phyloP scores from a whole-genome alignment of 2,113 vertebrate species.

The Vidua chalybeata region DNA sequence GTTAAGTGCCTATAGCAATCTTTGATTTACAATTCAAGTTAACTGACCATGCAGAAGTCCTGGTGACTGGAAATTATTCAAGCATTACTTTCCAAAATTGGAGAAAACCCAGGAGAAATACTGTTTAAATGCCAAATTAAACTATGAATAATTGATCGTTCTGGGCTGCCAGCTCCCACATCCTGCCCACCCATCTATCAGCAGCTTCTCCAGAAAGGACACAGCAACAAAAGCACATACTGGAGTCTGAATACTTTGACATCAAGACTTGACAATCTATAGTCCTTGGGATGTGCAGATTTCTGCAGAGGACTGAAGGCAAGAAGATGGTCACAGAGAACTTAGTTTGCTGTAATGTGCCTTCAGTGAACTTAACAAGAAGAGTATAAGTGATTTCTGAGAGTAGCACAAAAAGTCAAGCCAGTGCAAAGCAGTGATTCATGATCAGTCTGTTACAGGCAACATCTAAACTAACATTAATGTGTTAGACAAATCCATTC shows the following conservation, averaged over 20 bases:
- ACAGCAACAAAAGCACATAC: not conserved
- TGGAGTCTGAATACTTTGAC: not conserved
- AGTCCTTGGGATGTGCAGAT: not conserved
- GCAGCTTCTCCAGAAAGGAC: not conserved
- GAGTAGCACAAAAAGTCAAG: not conserved
- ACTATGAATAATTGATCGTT: conserved; percentile 8
- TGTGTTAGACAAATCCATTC: not conserved
- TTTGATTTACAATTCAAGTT: not conserved
- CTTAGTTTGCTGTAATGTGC: not conserved
- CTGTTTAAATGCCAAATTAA: not conserved
- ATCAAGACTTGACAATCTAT: not conserved
- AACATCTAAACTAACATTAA: not conserved
- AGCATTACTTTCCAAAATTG: not conserved
- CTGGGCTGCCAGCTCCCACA: not conserved
- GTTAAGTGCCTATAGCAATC: not conserved
- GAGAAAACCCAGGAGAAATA: not conserved
- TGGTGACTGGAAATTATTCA: not conserved
- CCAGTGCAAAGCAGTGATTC: not conserved
- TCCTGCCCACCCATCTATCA: not conserved
- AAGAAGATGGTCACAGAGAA: not conserved
- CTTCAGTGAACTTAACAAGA: not conserved
- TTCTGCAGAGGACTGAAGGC: not conserved
- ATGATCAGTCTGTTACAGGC: not conserved
- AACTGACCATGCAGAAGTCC: not conserved
- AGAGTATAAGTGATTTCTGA: not conserved